Evolutionary conservation across 2,797 vertebrate species (phyloP).

Genomic region (Rhynchotus rufescens): DNA sequence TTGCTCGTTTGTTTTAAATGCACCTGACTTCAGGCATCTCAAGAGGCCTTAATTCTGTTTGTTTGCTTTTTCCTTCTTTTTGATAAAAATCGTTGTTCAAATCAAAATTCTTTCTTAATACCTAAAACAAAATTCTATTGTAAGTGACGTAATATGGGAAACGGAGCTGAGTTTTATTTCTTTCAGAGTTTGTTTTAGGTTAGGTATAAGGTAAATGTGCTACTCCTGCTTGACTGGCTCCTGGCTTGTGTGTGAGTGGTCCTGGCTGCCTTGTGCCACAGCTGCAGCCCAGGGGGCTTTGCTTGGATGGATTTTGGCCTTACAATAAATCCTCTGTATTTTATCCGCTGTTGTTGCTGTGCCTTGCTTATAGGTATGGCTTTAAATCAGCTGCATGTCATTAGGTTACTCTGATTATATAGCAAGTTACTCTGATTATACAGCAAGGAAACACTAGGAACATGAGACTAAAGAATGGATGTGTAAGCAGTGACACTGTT

Average conservation of each 20-base stretch:
- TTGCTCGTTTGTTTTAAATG: neutral
- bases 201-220: neutral
- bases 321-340: neutral
- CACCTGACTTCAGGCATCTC: fast-evolving
- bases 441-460: no score
- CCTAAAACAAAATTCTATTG: neutral
- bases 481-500: no score
- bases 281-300: neutral
- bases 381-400: neutral
- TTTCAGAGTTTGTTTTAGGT: no score
- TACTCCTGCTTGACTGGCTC: neutral
- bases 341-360: no score
- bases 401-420: neutral
- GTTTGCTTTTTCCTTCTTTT: neutral
- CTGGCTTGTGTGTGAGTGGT: neutral
- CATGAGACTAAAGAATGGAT: neutral
- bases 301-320: neutral
- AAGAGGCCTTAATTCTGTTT: neutral
- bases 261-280: fast-evolving
- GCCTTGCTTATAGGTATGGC: no score
- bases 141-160: neutral
- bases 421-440: neutral
- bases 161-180: neutral
- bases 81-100: neutral
- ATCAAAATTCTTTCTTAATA: neutral